Percentiles rank a stretch among this genome's conserved stretches.
phyloP scores from a whole-genome alignment of 30 jellyfish, hydroid and myxozoan genomes.

The Aurelia coerulea region DNA sequence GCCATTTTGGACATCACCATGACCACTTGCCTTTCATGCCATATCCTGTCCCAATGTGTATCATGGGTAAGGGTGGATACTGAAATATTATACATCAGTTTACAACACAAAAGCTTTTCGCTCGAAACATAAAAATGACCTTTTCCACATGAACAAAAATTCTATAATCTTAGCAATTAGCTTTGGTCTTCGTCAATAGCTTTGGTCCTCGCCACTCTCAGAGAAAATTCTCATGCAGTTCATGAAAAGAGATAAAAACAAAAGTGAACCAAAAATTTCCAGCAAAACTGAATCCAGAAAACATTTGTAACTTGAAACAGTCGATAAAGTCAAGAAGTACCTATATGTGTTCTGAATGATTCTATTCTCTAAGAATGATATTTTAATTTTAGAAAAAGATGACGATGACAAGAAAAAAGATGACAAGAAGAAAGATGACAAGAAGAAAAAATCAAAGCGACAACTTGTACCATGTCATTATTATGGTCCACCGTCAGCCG shows the following conservation, averaged over 20 bases:
- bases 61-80: constrained; percentile 45
- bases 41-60: constrained; percentile 51
- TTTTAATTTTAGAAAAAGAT: constrained; percentile 10
- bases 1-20: constrained; percentile 31
- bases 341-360: no score
- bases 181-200: no score
- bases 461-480: constrained; percentile 78
- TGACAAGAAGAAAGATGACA: constrained; percentile 35
- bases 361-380: not conserved
- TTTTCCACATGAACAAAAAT: no score
- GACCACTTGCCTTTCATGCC: constrained; percentile 32
- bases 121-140: no score
- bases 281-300: no score
- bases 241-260: no score
- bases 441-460: constrained; percentile 34
- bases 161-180: no score
- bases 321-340: no score
- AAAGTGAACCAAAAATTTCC: no score
- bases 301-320: no score
- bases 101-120: not conserved
- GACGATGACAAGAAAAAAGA: constrained; percentile 57
- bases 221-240: no score
- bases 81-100: not conserved
- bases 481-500: constrained; percentile 83
- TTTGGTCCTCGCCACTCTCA: no score